Percentiles rank a stretch among this genome's conserved stretches.
Conservation (phyloP, 1,140 invertebrate genomes). For the Temnothorax nylanderi region DNA sequence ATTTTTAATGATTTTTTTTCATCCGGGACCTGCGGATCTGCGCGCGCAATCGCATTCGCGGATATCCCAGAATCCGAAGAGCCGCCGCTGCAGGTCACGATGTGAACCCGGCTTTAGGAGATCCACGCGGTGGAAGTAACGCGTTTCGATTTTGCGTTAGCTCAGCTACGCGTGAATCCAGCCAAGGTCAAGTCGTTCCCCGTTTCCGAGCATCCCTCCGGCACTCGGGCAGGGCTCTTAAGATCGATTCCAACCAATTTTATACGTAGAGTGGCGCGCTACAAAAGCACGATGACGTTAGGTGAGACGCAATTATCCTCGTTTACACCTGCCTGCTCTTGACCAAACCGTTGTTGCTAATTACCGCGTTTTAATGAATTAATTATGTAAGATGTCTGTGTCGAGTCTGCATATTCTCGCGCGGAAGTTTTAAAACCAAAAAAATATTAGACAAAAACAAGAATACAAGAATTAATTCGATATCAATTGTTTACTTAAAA, state of each 20-base stretch:
- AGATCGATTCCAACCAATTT: conserved; percentile 77
- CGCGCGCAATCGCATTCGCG: background rate
- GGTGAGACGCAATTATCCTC: conserved; percentile 55
- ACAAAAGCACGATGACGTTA: conserved; percentile 61
- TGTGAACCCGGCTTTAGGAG: conserved; percentile 84
- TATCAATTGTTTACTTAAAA: background rate
- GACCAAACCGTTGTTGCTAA: background rate
- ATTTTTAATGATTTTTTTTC: background rate
- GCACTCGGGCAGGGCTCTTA: conserved; percentile 69
- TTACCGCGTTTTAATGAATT: conserved; percentile 1
- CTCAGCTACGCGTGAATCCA: conserved; percentile 86
- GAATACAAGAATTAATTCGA: background rate
- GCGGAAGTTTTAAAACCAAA: background rate
- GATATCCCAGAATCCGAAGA: conserved; percentile 35
- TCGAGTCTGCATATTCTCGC: background rate
- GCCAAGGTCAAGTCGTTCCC: conserved; percentile 86
- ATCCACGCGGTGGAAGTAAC: conserved; percentile 86
- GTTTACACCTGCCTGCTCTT: conserved; percentile 25
- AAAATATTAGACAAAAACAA: background rate
- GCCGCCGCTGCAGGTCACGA: conserved; percentile 75
- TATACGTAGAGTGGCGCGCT: conserved; percentile 67
- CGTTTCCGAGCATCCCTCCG: conserved; percentile 78
- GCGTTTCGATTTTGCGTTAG: conserved; percentile 86
- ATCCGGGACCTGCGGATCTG: background rate
- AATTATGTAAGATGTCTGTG: background rate